Base-by-base conservation (phyloP, 2,888 invertebrate species). In the Chrysolina americana region DNA sequence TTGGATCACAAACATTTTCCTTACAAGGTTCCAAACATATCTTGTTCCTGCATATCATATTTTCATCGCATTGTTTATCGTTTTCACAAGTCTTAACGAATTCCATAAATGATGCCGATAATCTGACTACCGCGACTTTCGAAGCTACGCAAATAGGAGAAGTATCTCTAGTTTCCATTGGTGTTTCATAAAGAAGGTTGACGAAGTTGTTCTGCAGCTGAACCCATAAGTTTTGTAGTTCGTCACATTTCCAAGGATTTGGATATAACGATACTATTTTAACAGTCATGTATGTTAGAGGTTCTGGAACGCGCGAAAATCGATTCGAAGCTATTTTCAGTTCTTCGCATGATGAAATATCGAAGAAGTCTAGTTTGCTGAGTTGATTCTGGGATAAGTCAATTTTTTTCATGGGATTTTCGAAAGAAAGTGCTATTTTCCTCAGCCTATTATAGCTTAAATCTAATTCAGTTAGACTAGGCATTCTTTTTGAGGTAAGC, bases 161-260 rank as follows among this genome's bases (percentile, higher is more conserved):
- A 75, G 15, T 75, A 70, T 5, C 41, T n/a, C 50, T 73, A 76
- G n/a, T 36, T 19, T 23, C 8, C 21, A 15, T 50, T 19, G 19
- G n/a, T 15, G 44, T 50, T 13, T 13, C n/a, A 4, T 41, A 19
- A 8, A 17, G 9, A n/a, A 76, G 17, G 21, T 62, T 59, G 19
- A 63, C 69, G 41, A 71, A 62, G 41, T 75, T 76, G 21, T 53
- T 78, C 21, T 69, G 64, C 15, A 76, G 48, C 13, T 65, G 68
- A 41, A 44, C 66, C 76, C 78, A 77, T 28, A 77, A 23, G n/a
- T 64, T 23, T 28, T 47, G 13, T 19, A 78, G 63, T 68, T 78
- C 70, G 10, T 74, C 74, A 21, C 78, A 78, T 62, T 47, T 74
- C 78, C 78, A 78, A 13, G 78, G 78, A 41, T 78, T 78, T 11